Percentiles rank a stretch among this genome's conserved stretches.
phyloP scores from a whole-genome alignment of 1,140 invertebrate genomes.

The Parapsyche elsis region DNA sequence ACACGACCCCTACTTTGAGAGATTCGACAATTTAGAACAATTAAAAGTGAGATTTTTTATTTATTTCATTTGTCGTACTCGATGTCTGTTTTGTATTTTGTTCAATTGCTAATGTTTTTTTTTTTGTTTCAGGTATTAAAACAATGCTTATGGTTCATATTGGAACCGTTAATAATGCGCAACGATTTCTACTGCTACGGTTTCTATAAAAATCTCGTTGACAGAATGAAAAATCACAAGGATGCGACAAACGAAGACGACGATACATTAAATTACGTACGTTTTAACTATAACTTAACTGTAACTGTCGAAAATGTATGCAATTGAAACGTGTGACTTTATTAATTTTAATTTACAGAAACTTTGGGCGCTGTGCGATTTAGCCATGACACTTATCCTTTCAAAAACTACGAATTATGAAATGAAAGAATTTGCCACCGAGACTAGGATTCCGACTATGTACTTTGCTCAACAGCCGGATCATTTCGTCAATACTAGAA shows the following conservation, averaged over 20 bases:
- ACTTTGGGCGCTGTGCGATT: conserved; percentile 95
- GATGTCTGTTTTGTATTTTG: no score
- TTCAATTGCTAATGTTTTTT: conserved; percentile 21
- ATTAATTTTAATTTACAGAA: conserved; percentile 72
- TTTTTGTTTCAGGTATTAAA: conserved; percentile 68
- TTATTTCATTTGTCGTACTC: not conserved
- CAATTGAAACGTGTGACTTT: conserved; percentile 35
- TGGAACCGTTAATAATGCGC: conserved; percentile 92
- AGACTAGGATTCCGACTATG: conserved; percentile 87
- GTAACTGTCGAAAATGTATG: not conserved
- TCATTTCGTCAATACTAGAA: conserved; percentile 75
- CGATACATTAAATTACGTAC: conserved; percentile 83
- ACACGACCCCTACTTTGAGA: conserved; percentile 87
- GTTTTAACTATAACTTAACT: no score
- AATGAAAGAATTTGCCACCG: conserved; percentile 87
- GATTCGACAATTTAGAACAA: conserved; percentile 79
- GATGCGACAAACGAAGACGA: conserved; percentile 87
- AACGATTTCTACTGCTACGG: conserved; percentile 95
- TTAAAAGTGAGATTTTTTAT: conserved; percentile 68
- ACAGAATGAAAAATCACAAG: conserved; percentile 92
- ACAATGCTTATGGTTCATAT: conserved; percentile 91
- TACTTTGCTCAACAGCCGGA: conserved; percentile 82
- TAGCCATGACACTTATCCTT: conserved; percentile 89
- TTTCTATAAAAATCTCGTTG: conserved; percentile 95
- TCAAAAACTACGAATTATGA: conserved; percentile 89